A percentile compares a stretch with the other conserved stretches of the same genome.
phyloP scores from a whole-genome alignment of 2,797 vertebrate genomes.

The Allobates femoralis region DNA sequence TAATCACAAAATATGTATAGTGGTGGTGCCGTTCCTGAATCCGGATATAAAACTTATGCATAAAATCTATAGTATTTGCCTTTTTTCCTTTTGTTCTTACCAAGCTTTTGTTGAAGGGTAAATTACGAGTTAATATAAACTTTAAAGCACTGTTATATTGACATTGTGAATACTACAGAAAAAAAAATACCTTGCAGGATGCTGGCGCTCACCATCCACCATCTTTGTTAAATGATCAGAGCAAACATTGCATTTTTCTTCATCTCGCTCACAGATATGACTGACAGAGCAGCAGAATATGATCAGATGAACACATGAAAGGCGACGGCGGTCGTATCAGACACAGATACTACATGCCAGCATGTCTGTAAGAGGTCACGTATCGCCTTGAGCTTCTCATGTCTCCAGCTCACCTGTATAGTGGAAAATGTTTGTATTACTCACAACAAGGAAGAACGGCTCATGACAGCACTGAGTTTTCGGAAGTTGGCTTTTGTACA shows the following conservation, averaged over 20 bases:
- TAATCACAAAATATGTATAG: neutral
- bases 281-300: conserved; percentile 16
- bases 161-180: neutral
- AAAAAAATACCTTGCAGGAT: conserved; percentile 12
- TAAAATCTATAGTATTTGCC: neutral
- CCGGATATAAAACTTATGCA: neutral
- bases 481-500: conserved; percentile 23
- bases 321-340: neutral
- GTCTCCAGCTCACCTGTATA: conserved; percentile 1
- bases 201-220: neutral
- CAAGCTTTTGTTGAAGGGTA: neutral
- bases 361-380: conserved; percentile 31
- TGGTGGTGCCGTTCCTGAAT: neutral
- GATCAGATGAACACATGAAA: conserved; percentile 38
- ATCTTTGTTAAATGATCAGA: conserved; percentile 31
- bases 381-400: conserved; percentile 23
- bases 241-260: conserved; percentile 11
- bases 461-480: neutral
- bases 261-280: conserved; percentile 2
- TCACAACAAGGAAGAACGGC: neutral
- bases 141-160: neutral
- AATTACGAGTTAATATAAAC: neutral
- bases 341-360: conserved; percentile 30
- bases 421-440: conserved; percentile 36
- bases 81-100: neutral